A percentile compares a stretch with the other conserved stretches of the same genome.
These are phyloP conservation scores for Linyphia triangularis DNA, from an alignment of 2,888 invertebrate genomes.

Conservation along the genomic window DNA sequence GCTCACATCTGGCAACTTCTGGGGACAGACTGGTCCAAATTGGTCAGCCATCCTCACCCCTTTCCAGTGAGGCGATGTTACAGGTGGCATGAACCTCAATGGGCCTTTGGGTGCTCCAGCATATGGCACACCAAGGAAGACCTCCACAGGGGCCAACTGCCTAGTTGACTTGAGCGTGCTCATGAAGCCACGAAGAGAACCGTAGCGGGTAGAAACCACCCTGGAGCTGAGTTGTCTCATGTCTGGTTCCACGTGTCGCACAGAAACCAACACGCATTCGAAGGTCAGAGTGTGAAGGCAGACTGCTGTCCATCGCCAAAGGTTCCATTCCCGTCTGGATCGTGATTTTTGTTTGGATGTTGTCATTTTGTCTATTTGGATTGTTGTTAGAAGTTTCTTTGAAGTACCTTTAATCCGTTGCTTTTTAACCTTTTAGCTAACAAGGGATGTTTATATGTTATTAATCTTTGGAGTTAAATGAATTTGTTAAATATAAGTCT, in stretches of 20 bases:
- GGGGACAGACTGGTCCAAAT: constrained; percentile 80
- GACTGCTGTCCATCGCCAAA: constrained; percentile 21
- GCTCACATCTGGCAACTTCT: constrained; percentile 78
- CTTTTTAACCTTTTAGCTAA: neutral
- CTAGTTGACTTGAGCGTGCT: constrained; percentile 71
- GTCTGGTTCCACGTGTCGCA: constrained; percentile 56
- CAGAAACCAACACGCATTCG: constrained; percentile 39
- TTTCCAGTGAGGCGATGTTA: constrained; percentile 80
- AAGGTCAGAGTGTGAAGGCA: constrained; percentile 49
- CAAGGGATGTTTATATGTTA: neutral
- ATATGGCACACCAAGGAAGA: constrained; percentile 84
- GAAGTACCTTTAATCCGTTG: neutral
- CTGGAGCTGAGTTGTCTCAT: constrained; percentile 76
- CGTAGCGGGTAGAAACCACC: constrained; percentile 79
- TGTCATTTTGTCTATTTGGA: neutral
- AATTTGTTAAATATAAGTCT: too few relatives aligned
- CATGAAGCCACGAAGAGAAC: constrained; percentile 79
- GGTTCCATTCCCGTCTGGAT: neutral
- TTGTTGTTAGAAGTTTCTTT: too few relatives aligned
- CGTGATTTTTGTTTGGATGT: neutral
- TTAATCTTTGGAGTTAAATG: too few relatives aligned
- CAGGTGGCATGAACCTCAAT: constrained; percentile 80
- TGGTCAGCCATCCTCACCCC: constrained; percentile 77
- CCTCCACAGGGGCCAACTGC: constrained; percentile 89
- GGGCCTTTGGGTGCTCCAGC: constrained; percentile 79